A percentile compares a stretch with the other conserved stretches of the same genome.
Evolutionary conservation across 1,140 invertebrate genomes (phyloP).

Genomic region (Pomacea maculata): DNA sequence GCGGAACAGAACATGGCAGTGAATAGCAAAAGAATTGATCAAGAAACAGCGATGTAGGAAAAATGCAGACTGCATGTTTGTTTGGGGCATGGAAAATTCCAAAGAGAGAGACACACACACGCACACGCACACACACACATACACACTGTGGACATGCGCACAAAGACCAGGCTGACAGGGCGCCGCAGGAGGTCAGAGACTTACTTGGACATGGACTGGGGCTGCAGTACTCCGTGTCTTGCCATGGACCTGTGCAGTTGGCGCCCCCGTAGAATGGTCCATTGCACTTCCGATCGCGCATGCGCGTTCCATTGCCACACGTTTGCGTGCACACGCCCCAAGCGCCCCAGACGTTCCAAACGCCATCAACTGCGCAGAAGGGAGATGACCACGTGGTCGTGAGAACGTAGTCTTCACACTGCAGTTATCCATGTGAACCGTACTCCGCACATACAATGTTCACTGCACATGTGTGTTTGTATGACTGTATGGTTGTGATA

Average conservation of each 20-base stretch:
- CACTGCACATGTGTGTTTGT: background rate
- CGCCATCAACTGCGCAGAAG: slow-evolving; percentile 49
- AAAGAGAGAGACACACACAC: background rate
- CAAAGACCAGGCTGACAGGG: slow-evolving; percentile 1
- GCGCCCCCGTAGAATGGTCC: slow-evolving; percentile 41
- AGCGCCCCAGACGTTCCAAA: slow-evolving; percentile 68
- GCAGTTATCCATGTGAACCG: background rate
- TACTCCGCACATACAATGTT: background rate
- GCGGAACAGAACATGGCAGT: background rate
- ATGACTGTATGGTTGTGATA: background rate
- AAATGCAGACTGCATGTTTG: too few species aligned
- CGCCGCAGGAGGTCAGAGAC: background rate
- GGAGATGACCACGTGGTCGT: background rate
- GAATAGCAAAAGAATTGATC: background rate
- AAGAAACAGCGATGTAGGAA: too few species aligned
- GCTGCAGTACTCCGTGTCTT: slow-evolving; percentile 38
- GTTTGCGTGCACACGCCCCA: slow-evolving; percentile 89
- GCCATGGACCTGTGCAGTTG: slow-evolving; percentile 37
- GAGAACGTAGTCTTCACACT: background rate
- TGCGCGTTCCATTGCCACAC: slow-evolving; percentile 85
- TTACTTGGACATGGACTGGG: slow-evolving; percentile 48
- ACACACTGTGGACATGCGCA: slow-evolving; percentile 1
- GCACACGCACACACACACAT: slow-evolving; percentile 3
- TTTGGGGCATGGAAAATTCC: background rate
- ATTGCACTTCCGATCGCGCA: slow-evolving; percentile 66